phyloP scores from a whole-genome alignment of 37 sponge, comb jelly and placozoan species.

The Hormiphora californensis region DNA sequence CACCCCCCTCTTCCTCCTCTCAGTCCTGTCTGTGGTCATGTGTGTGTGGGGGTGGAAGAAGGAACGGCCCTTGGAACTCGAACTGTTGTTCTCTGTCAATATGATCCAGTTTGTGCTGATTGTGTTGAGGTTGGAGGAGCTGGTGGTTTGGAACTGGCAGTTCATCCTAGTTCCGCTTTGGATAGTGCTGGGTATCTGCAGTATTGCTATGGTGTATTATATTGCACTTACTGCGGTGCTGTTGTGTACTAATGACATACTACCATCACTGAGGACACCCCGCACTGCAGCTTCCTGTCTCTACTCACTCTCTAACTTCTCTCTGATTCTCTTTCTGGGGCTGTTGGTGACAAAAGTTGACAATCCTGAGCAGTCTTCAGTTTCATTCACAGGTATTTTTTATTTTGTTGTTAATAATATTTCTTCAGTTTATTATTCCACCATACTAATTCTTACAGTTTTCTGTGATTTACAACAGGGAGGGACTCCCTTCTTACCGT shows the following conservation, averaged over 20 bases:
- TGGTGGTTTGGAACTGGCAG: constrained; percentile 33
- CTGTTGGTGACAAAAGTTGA: constrained; percentile 9
- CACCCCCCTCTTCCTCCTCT: constrained; percentile 52
- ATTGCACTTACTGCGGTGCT: constrained; percentile 29
- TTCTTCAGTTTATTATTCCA: too few relatives aligned
- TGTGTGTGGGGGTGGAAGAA: constrained; percentile 55
- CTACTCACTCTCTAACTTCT: constrained; percentile 48
- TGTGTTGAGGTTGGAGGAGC: background rate
- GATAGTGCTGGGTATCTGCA: constrained; percentile 51
- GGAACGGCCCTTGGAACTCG: constrained; percentile 47
- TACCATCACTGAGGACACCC: constrained; percentile 22
- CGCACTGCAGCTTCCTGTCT: constrained; percentile 46
- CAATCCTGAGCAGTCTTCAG: background rate
- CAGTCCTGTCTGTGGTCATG: constrained; percentile 23
- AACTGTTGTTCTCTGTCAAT: constrained; percentile 43
- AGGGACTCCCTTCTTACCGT: too few relatives aligned
- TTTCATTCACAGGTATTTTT: too few relatives aligned
- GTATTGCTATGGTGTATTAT: background rate
- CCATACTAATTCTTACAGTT: too few relatives aligned
- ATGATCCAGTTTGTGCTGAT: constrained; percentile 32
- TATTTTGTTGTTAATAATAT: too few relatives aligned
- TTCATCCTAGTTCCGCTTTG: constrained; percentile 44
- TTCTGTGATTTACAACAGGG: too few relatives aligned
- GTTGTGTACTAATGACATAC: constrained; percentile 43
- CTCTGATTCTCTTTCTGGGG: constrained; percentile 23